Conservation (phyloP, 2,888 invertebrate species). For the Parnassius smintheus region DNA sequence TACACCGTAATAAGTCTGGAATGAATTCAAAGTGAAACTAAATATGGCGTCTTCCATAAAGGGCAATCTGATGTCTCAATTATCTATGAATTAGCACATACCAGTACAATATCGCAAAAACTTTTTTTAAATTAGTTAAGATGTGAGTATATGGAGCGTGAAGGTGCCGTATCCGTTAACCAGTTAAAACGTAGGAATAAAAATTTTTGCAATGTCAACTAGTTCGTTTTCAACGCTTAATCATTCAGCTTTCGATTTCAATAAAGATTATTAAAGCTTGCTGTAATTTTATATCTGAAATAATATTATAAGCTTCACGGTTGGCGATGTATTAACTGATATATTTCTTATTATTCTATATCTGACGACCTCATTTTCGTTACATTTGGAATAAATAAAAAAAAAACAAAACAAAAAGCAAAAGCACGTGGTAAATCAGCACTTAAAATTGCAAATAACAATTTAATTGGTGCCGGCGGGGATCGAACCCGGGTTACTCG, state of each 20-base stretch:
- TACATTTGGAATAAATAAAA: neutral
- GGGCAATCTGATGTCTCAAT: neutral
- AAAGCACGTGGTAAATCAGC: too few relatives aligned
- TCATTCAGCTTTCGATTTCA: constrained; percentile 18
- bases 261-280: constrained; percentile 7
- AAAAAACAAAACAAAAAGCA: neutral
- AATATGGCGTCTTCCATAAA: neutral
- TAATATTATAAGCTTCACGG: neutral
- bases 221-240: constrained; percentile 20
- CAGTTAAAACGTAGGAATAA: constrained; percentile 7
- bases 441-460: too few relatives aligned
- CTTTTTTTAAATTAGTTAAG: constrained; percentile 21
- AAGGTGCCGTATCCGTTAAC: constrained; percentile 22
- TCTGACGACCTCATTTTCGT: neutral
- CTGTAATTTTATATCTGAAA: constrained; percentile 5
- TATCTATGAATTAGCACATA: neutral
- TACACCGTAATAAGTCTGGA: too few relatives aligned
- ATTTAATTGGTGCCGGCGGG: too few relatives aligned
- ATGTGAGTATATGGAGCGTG: constrained; percentile 16
- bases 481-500: too few relatives aligned
- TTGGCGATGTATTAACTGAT: neutral
- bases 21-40: too few relatives aligned
- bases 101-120: neutral
- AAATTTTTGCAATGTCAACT: constrained; percentile 24
- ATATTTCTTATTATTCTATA: neutral